A percentile compares a stretch with the other conserved stretches of the same genome.
phyloP scores from a whole-genome alignment of 1,140 invertebrate species.

The Thaumatotibia leucotreta region DNA sequence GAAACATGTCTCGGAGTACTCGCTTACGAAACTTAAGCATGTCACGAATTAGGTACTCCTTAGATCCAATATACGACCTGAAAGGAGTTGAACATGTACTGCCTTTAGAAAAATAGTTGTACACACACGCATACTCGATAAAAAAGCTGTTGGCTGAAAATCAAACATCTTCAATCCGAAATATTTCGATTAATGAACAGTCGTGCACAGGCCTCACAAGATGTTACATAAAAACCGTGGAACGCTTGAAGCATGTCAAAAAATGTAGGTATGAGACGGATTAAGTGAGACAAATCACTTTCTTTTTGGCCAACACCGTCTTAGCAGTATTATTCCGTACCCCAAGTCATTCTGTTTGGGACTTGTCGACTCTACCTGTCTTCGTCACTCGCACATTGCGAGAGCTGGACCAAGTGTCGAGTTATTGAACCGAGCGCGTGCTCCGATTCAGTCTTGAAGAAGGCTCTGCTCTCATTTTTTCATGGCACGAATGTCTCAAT shows the following conservation, averaged over 20 bases:
- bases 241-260: slow-evolving; percentile 18
- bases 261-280: slow-evolving; percentile 32
- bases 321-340: not conserved
- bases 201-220: not conserved
- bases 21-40: not conserved
- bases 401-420: not conserved
- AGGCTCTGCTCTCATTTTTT: slow-evolving; percentile 49
- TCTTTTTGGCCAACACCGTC: slow-evolving; percentile 40
- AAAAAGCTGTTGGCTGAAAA: not conserved
- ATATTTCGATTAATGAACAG: not conserved
- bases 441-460: not conserved
- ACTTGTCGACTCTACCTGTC: not conserved
- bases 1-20: not conserved
- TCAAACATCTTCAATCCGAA: not conserved
- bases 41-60: not conserved
- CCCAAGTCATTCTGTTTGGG: slow-evolving; percentile 6
- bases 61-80: no score
- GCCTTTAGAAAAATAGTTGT: no score
- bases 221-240: not conserved
- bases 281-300: slow-evolving; percentile 62
- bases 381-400: not conserved
- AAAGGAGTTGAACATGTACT: no score
- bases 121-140: not conserved
- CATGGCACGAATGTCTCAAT: slow-evolving; percentile 34
- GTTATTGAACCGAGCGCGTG: slow-evolving; percentile 8